Evolutionary conservation across 2,113 vertebrate genomes (phyloP).

Genomic region (Orycteropus afer): DNA sequence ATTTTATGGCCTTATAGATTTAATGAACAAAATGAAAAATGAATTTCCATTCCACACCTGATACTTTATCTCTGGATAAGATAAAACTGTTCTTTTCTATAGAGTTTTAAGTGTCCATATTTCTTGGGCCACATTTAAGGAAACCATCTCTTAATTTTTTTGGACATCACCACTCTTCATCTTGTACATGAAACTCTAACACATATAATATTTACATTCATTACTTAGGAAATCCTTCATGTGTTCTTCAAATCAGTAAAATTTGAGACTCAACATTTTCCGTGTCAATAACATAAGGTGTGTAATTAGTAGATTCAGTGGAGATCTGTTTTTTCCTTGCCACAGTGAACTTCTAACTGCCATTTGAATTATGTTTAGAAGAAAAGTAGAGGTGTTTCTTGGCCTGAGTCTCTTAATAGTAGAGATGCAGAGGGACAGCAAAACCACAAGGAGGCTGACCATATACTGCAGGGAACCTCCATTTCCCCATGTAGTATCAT

Average conservation of each 20-base stretch:
- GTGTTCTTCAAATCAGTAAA: conserved; percentile 70
- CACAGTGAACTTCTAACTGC: conserved; percentile 79
- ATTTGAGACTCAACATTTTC: conserved; percentile 80
- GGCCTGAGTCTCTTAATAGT: no score
- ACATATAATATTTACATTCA: conserved; percentile 65
- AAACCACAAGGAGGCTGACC: conserved; percentile 82
- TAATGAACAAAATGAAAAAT: conserved; percentile 72
- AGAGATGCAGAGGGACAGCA: no score
- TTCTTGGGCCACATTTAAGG: conserved; percentile 68
- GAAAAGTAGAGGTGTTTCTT: conserved; percentile 79
- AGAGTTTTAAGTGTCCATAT: conserved; percentile 64
- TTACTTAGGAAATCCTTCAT: conserved; percentile 61
- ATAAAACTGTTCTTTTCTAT: conserved; percentile 65
- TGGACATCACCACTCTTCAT: conserved; percentile 72
- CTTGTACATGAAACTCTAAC: conserved; percentile 73
- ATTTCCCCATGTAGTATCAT: conserved; percentile 76
- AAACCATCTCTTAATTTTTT: conserved; percentile 53
- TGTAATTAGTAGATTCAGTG: conserved; percentile 72
- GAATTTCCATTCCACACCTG: conserved; percentile 68
- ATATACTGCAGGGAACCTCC: conserved; percentile 83
- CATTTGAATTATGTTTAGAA: conserved; percentile 80
- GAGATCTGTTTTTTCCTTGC: conserved; percentile 74
- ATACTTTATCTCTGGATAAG: conserved; percentile 72
- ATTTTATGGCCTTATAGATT: conserved; percentile 58
- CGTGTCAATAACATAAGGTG: conserved; percentile 70